phyloP scores from a whole-genome alignment of 1,140 invertebrate species.

The Drosophila santomea region DNA sequence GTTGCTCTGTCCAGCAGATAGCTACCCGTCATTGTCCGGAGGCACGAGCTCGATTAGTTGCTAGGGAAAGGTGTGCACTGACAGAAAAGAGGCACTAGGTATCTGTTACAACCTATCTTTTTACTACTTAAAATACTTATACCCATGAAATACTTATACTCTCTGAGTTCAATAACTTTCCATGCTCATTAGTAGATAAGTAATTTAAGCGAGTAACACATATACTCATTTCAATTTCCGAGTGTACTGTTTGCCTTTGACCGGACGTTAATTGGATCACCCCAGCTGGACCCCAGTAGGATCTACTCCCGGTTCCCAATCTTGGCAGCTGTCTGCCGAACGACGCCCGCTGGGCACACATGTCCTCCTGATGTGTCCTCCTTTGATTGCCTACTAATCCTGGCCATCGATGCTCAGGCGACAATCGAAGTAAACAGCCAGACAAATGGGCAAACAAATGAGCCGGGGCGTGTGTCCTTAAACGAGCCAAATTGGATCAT shows the following conservation, averaged over 20 bases:
- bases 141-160: too few relatives aligned
- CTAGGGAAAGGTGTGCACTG: not conserved
- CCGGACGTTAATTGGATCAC: conserved; percentile 60
- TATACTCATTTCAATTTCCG: too few relatives aligned
- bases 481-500: conserved; percentile 76
- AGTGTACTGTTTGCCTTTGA: conserved; percentile 39
- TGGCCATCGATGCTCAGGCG: conserved; percentile 59
- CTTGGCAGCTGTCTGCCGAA: conserved; percentile 54
- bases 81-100: not conserved
- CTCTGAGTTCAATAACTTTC: too few relatives aligned
- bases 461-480: conserved; percentile 66
- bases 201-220: too few relatives aligned
- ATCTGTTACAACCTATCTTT: too few relatives aligned
- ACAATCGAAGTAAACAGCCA: conserved; percentile 68
- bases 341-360: conserved; percentile 69
- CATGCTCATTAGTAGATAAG: too few relatives aligned
- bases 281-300: conserved; percentile 27
- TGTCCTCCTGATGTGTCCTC: conserved; percentile 41
- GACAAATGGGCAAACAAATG: conserved; percentile 81
- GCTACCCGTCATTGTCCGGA: conserved; percentile 69
- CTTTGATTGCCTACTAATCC: conserved; percentile 75
- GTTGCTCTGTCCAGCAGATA: conserved; percentile 13
- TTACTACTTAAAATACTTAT: too few relatives aligned
- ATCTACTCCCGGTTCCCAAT: conserved; percentile 28
- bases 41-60: conserved; percentile 47